These are phyloP conservation scores for Notoglanidium macrostoma DNA, from an alignment of 2,797 vertebrate species.

Conservation along the genomic window DNA sequence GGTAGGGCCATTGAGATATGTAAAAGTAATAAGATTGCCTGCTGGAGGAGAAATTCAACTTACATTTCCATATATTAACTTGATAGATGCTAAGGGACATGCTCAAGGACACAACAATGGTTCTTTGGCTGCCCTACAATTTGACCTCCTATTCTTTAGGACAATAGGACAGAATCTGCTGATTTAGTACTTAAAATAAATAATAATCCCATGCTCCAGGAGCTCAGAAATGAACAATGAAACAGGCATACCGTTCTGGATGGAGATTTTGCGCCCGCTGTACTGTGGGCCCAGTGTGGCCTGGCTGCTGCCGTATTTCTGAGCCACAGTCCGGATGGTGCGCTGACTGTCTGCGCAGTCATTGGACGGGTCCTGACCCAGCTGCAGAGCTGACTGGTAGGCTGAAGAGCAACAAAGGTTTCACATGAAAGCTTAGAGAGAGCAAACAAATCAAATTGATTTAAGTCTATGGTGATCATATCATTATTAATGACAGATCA, in stretches of 20 bases:
- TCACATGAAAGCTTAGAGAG: neutral
- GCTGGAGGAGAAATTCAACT: neutral
- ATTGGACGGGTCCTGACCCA: slow-evolving; percentile 87
- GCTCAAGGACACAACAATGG: neutral
- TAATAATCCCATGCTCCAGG: neutral
- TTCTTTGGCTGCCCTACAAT: neutral
- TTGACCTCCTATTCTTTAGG: neutral
- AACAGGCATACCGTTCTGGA: slow-evolving; percentile 86
- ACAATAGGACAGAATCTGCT: neutral
- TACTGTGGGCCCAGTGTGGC: slow-evolving; percentile 85
- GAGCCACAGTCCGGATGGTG: slow-evolving; percentile 83
- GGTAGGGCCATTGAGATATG: neutral
- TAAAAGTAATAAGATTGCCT: too few species aligned
- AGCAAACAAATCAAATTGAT: neutral
- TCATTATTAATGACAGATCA: neutral
- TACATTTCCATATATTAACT: neutral
- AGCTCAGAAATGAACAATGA: neutral
- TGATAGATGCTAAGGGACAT: neutral
- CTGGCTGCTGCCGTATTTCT: slow-evolving; percentile 82
- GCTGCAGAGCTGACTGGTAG: slow-evolving; percentile 83
- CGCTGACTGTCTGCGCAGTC: slow-evolving; percentile 88
- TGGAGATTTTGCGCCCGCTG: slow-evolving; percentile 86
- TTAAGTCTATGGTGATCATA: neutral
- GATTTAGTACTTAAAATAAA: neutral
- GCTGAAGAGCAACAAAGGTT: slow-evolving; percentile 67